A percentile compares a stretch with the other conserved stretches of the same genome.
Evolutionary conservation across 2,113 vertebrate species (phyloP).

Genomic region (Protomyctophum bolini): DNA sequence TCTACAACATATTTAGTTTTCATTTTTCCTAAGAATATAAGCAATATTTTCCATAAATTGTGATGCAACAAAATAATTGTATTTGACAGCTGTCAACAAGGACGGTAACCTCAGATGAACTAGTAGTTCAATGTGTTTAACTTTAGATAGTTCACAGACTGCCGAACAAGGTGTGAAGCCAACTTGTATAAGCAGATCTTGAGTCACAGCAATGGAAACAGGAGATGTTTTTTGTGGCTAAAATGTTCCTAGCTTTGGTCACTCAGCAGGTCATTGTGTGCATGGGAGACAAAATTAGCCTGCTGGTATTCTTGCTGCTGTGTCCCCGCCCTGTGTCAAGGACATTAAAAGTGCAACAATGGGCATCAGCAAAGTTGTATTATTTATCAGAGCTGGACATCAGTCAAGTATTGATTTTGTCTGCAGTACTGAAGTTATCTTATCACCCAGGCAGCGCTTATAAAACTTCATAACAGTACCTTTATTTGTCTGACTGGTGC

Average conservation of each 20-base stretch:
- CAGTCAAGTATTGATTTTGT: conserved; percentile 60
- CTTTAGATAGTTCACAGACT: neutral
- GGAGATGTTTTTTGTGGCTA: conserved; percentile 11
- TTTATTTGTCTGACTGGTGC: too few species aligned
- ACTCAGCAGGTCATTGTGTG: conserved; percentile 52
- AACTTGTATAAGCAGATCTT: neutral
- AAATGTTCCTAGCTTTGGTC: conserved; percentile 41
- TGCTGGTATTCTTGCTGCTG: conserved; percentile 46
- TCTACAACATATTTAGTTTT: too few species aligned
- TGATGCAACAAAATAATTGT: neutral
- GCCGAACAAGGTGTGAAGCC: neutral
- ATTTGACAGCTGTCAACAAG: conserved; percentile 35
- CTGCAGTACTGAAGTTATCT: conserved; percentile 36
- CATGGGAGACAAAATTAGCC: conserved; percentile 49
- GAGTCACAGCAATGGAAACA: conserved; percentile 4
- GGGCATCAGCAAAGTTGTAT: conserved; percentile 45
- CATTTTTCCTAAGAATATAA: too few species aligned
- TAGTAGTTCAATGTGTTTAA: neutral
- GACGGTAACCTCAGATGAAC: neutral
- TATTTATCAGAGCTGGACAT: conserved; percentile 62
- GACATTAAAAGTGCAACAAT: conserved; percentile 70
- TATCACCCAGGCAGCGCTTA: conserved; percentile 21
- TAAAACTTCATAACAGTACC: conserved; percentile 28
- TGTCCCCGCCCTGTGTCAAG: conserved; percentile 69
- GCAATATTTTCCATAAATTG: neutral